A percentile compares a stretch with the other conserved stretches of the same genome.
These are phyloP conservation scores for Strix occidentalis DNA, from an alignment of 2,797 vertebrate species.

Conservation along the genomic window DNA sequence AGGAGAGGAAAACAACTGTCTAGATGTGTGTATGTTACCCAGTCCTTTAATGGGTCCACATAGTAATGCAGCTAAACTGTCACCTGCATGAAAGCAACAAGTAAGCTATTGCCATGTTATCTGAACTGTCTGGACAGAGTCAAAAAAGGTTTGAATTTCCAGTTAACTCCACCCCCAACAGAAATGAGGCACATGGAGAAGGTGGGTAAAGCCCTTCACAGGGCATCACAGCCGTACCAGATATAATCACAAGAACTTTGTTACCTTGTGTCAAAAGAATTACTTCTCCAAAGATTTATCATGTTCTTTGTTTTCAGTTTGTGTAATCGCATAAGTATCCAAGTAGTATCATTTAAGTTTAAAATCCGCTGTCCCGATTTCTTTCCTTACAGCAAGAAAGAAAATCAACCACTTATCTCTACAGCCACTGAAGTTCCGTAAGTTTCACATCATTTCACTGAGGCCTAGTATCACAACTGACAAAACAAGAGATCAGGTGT, in stretches of 20 bases:
- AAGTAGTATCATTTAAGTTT: background rate
- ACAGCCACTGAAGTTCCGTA: rapidly evolving
- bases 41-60: background rate
- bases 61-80: background rate
- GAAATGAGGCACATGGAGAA: background rate
- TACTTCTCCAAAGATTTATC: background rate
- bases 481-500: background rate
- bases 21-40: background rate
- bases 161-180: background rate
- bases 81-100: background rate
- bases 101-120: background rate
- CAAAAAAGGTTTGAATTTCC: background rate
- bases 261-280: background rate
- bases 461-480: background rate
- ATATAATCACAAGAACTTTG: background rate
- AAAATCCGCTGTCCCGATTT: background rate
- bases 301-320: background rate
- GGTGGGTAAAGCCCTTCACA: rapidly evolving
- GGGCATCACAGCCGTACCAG: background rate
- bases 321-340: background rate
- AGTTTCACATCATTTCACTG: background rate
- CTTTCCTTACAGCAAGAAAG: background rate
- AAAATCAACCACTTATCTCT: background rate
- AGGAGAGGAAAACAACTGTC: background rate
- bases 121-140: background rate